Conservation (phyloP, 2,797 vertebrate species). For the Syngnathus rostellatus region DNA sequence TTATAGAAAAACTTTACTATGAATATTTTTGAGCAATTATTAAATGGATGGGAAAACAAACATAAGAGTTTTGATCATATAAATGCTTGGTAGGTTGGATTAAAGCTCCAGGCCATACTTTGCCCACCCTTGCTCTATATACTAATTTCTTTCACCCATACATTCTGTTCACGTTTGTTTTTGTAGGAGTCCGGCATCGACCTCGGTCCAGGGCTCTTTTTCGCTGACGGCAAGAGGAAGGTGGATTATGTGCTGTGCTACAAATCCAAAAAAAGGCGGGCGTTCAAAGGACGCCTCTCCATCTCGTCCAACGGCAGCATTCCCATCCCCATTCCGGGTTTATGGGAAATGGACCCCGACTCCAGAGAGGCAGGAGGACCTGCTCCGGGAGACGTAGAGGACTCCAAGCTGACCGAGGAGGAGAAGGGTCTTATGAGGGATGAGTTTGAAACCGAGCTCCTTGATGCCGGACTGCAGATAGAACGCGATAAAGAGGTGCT, state of each 20-base stretch:
- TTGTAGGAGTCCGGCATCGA: slow-evolving; percentile 62
- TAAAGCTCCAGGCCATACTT: too few species aligned
- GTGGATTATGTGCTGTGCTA: slow-evolving; percentile 90
- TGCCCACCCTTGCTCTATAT: too few species aligned
- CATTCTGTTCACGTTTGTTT: neutral
- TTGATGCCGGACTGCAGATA: slow-evolving; percentile 83
- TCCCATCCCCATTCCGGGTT: slow-evolving; percentile 16
- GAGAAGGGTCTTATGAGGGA: slow-evolving; percentile 80
- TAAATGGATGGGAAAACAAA: too few species aligned
- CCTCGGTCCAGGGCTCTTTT: slow-evolving; percentile 71
- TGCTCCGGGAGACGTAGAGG: slow-evolving; percentile 62
- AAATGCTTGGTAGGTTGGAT: too few species aligned
- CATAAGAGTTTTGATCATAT: too few species aligned
- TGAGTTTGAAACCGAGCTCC: slow-evolving; percentile 81
- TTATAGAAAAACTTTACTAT: too few species aligned
- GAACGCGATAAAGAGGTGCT: slow-evolving; percentile 87
- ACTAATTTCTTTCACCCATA: neutral
- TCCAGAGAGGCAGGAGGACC: slow-evolving; percentile 39
- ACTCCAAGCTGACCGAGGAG: slow-evolving; percentile 72
- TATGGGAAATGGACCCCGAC: slow-evolving; percentile 43
- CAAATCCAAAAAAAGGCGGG: slow-evolving; percentile 75
- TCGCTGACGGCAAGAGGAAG: slow-evolving; percentile 83
- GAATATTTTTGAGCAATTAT: too few species aligned
- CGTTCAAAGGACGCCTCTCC: slow-evolving; percentile 48
- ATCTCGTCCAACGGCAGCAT: slow-evolving; percentile 75